phyloP scores from a whole-genome alignment of 1,140 invertebrate genomes.

The Drosophila auraria region DNA sequence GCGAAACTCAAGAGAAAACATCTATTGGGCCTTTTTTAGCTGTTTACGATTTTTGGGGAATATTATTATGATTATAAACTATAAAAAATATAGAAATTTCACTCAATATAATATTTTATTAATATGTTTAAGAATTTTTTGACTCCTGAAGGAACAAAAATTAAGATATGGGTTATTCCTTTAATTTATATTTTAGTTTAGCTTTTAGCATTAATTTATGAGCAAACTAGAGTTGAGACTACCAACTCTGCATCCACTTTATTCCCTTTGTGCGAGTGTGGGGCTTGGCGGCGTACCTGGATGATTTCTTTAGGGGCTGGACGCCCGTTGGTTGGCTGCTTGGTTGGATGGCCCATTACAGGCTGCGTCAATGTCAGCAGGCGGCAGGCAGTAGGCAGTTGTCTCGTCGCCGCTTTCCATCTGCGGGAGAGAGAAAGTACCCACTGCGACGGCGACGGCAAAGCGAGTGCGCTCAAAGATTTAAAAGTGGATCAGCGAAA shows the following conservation, averaged over 20 bases:
- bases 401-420: constrained; percentile 69
- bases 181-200: too few relatives aligned
- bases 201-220: not conserved
- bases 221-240: not conserved
- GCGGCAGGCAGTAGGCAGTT: constrained; percentile 34
- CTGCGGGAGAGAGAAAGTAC: constrained; percentile 74
- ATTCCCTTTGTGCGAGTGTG: constrained; percentile 2
- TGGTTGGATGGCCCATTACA: constrained; percentile 35
- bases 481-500: constrained; percentile 81
- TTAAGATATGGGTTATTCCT: too few relatives aligned
- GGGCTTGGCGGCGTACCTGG: not conserved
- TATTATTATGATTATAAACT: not conserved
- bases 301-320: not conserved
- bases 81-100: constrained; percentile 1
- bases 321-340: not conserved
- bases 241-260: not conserved
- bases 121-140: not conserved
- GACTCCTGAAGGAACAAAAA: too few relatives aligned
- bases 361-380: constrained; percentile 52
- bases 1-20: constrained; percentile 13
- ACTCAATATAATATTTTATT: not conserved
- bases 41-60: not conserved
- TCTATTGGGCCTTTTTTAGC: constrained; percentile 1
- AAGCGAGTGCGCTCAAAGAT: constrained; percentile 66
- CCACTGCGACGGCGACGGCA: constrained; percentile 35